Evolutionary conservation across 2,113 vertebrate genomes (phyloP).

Genomic region (Cephalopterus ornatus): DNA sequence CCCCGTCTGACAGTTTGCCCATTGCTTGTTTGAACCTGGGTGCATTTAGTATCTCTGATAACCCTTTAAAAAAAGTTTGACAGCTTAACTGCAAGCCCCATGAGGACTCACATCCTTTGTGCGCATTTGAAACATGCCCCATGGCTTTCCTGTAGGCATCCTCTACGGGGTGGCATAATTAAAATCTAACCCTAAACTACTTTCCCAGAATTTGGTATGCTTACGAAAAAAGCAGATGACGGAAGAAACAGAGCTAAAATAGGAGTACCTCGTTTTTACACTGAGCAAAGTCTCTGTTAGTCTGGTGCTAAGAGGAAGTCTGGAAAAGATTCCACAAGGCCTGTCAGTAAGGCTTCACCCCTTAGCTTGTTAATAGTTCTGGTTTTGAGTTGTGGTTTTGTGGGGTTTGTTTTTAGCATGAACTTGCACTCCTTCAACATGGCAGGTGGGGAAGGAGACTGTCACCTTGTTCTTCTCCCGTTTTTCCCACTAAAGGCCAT

Average conservation of each 20-base stretch:
- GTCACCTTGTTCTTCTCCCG: neutral
- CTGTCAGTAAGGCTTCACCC: neutral
- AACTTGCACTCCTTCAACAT: neutral
- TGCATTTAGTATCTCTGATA: neutral
- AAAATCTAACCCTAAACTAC: neutral
- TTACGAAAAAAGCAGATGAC: neutral
- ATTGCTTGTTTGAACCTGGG: neutral
- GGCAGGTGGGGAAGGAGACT: neutral
- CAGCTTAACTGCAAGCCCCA: neutral
- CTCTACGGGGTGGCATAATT: neutral
- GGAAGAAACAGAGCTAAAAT: neutral
- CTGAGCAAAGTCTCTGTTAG: neutral
- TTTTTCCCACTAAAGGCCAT: neutral
- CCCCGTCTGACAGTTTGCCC: neutral
- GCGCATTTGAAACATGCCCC: neutral
- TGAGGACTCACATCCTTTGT: neutral
- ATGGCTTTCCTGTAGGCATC: neutral
- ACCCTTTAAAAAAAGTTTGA: neutral
- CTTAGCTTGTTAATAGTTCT: neutral
- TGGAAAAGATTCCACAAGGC: neutral
- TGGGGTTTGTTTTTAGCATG: neutral
- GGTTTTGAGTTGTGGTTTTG: neutral
- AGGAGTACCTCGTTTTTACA: neutral
- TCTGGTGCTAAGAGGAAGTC: neutral
- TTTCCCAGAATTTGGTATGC: neutral